These are phyloP conservation scores for Cremastinae sp. DNA, from an alignment of 2,888 invertebrate genomes.

Conservation along the genomic window DNA sequence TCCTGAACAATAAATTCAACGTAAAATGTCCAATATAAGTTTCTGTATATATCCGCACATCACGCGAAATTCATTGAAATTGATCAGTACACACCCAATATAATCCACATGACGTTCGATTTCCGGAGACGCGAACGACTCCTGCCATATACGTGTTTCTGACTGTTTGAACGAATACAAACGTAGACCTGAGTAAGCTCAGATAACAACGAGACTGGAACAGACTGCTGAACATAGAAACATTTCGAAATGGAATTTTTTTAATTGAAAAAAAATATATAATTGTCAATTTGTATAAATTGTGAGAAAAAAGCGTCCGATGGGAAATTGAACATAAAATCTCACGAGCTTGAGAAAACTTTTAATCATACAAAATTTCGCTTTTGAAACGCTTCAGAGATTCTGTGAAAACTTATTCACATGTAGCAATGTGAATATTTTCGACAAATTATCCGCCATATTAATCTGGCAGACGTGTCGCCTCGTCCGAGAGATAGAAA, in stretches of 20 bases:
- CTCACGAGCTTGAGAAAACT: too few species aligned
- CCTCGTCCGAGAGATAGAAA: too few species aligned
- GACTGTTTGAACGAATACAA: not conserved
- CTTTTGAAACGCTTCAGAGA: too few species aligned
- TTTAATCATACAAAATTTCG: not conserved
- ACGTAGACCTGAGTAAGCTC: conserved; percentile 38
- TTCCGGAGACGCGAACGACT: conserved; percentile 30
- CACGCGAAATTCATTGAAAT: conserved; percentile 39
- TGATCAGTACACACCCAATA: conserved; percentile 41
- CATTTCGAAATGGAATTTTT: conserved; percentile 15
- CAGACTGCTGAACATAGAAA: not conserved
- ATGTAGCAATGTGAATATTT: too few species aligned
- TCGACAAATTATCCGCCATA: too few species aligned
- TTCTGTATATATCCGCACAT: conserved; percentile 1
- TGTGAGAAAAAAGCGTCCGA: too few species aligned
- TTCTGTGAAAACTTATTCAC: too few species aligned
- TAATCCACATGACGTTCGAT: conserved; percentile 37
- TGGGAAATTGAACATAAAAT: conserved; percentile 14
- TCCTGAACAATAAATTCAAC: not conserved
- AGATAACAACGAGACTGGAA: conserved; percentile 10
- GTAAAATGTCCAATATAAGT: not conserved
- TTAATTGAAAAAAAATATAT: not conserved
- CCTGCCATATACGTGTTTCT: not conserved
- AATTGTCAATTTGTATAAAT: too few species aligned
- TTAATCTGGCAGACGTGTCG: too few species aligned